Percentiles rank a stretch among this genome's conserved stretches.
These are phyloP conservation scores for Desmophyllum pertusum DNA, from an alignment of 92 coral and sea anemone species.

Conservation along the genomic window DNA sequence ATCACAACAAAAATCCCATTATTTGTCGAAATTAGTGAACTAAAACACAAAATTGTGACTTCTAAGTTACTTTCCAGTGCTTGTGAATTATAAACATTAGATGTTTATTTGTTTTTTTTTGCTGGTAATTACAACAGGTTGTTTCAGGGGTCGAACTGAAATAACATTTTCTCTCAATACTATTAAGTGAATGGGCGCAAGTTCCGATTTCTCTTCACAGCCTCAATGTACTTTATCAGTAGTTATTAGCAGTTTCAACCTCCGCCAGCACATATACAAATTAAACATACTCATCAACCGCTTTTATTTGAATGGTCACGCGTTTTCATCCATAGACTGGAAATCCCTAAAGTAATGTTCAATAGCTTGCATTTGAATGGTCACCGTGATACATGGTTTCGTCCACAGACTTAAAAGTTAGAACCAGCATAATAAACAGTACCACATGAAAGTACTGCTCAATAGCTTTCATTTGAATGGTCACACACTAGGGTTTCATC, in stretches of 20 bases:
- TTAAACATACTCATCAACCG: not conserved
- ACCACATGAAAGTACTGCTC: not conserved
- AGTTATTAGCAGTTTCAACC: not conserved
- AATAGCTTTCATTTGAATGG: not conserved
- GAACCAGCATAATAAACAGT: not conserved
- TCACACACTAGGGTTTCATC: not conserved
- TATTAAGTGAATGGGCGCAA: not conserved
- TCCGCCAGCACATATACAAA: not conserved
- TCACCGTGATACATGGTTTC: too few species aligned
- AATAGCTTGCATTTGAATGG: too few species aligned
- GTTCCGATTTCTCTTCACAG: not conserved
- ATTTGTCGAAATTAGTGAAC: not conserved
- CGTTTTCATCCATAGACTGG: too few species aligned
- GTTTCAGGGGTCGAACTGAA: not conserved
- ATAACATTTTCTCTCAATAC: too few species aligned
- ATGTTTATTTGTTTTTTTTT: not conserved
- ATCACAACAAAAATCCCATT: not conserved
- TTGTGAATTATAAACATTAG: not conserved
- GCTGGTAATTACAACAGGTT: not conserved
- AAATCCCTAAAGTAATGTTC: too few species aligned
- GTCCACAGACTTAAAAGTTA: too few species aligned
- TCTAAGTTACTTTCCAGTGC: not conserved
- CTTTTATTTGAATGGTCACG: not conserved
- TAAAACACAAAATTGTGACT: not conserved
- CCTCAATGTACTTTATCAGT: not conserved